Evolutionary conservation across 1,140 invertebrate species (phyloP).

Genomic region (Drosophila chauvacae): DNA sequence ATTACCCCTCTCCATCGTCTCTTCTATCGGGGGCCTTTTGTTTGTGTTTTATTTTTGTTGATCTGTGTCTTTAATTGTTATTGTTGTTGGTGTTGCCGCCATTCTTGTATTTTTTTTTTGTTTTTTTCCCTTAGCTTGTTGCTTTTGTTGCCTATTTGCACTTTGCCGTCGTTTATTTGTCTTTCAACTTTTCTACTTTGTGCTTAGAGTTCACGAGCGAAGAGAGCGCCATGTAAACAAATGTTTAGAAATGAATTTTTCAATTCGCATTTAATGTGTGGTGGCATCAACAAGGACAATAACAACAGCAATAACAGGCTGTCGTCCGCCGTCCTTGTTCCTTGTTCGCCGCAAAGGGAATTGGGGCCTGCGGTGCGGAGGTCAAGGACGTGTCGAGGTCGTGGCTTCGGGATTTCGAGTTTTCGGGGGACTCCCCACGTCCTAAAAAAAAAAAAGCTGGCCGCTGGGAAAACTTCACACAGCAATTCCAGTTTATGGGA

Average conservation of each 20-base stretch:
- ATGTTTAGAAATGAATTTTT: constrained; percentile 79
- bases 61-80: constrained; percentile 52
- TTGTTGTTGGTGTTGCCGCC: constrained; percentile 20
- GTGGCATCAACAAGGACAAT: constrained; percentile 53
- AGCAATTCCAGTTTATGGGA: constrained; percentile 28
- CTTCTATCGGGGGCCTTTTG: constrained; percentile 35
- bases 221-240: constrained; percentile 60
- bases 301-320: constrained; percentile 43
- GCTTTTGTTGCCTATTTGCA: constrained; percentile 66
- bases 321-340: constrained; percentile 5
- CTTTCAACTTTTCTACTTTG: constrained; percentile 78
- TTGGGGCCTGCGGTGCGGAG: constrained; percentile 36
- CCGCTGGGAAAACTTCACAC: constrained; percentile 22
- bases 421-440: constrained; percentile 7
- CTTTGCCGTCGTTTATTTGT: constrained; percentile 71
- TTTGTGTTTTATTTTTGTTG: constrained; percentile 49
- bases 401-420: neutral
- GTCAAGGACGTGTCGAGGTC: constrained; percentile 51
- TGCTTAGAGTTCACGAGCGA: constrained; percentile 68
- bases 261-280: constrained; percentile 68
- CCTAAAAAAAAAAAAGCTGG: neutral
- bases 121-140: constrained; percentile 4
- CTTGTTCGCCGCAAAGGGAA: constrained; percentile 16
- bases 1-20: neutral
- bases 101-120: constrained; percentile 3